phyloP scores from a whole-genome alignment of 2,888 invertebrate species.

The Agrilus mali region DNA sequence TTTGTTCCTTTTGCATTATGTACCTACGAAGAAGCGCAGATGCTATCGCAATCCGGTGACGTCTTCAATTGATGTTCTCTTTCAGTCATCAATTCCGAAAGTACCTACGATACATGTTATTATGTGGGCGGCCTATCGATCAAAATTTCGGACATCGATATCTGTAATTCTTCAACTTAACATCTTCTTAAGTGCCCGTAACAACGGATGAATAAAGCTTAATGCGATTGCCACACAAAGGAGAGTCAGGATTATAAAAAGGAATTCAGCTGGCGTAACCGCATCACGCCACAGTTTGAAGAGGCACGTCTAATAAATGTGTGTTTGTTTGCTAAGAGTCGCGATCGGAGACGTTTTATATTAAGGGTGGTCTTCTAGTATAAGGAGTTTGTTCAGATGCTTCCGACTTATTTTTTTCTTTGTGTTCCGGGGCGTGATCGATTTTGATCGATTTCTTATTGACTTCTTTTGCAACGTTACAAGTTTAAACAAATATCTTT shows the following conservation, averaged over 20 bases:
- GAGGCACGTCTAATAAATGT: constrained; percentile 9
- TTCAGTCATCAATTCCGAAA: too few species aligned
- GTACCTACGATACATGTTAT: too few species aligned
- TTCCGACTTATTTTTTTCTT: constrained; percentile 3
- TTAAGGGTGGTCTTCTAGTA: not conserved
- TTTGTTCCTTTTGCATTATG: constrained; percentile 4
- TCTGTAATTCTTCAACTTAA: constrained; percentile 7
- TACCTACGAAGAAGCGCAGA: constrained; percentile 9
- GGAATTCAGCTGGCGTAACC: constrained; percentile 8
- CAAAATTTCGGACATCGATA: constrained; percentile 10
- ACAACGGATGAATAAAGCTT: too few species aligned
- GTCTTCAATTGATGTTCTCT: constrained; percentile 10
- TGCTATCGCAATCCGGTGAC: constrained; percentile 8
- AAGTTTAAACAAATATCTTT: not conserved
- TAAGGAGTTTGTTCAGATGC: constrained; percentile 3
- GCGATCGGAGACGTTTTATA: constrained; percentile 2
- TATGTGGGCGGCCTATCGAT: constrained; percentile 7
- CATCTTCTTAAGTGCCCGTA: too few species aligned
- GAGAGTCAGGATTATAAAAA: constrained; percentile 5
- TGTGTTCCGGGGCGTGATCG: constrained; percentile 1
- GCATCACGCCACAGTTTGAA: constrained; percentile 13
- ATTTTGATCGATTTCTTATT: constrained; percentile 1
- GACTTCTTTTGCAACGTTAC: not conserved
- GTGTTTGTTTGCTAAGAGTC: constrained; percentile 4
- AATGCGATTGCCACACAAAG: not conserved